Evolutionary conservation across 1,140 invertebrate genomes (phyloP).

Genomic region (Sycophaga agraensis): DNA sequence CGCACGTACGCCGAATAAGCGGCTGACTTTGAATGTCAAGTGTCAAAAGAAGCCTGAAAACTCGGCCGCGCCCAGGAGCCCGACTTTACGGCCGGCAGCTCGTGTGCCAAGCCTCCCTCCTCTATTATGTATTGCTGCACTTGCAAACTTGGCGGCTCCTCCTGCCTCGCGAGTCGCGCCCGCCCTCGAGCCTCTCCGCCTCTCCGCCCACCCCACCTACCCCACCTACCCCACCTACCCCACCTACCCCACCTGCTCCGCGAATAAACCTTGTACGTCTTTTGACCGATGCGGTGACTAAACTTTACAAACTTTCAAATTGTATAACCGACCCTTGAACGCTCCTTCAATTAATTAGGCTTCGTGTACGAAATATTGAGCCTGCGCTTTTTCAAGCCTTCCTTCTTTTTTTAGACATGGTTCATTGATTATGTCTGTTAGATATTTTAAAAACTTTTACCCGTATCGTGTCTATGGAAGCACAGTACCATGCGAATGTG

Average conservation of each 20-base stretch:
- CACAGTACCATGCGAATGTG: too few relatives aligned
- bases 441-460: too few relatives aligned
- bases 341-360: too few relatives aligned
- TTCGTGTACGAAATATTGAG: too few relatives aligned
- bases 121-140: neutral
- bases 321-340: too few relatives aligned
- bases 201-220: neutral
- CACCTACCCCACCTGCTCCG: neutral
- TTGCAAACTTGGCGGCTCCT: neutral
- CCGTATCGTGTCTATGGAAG: too few relatives aligned
- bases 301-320: neutral
- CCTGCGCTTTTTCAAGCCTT: too few relatives aligned
- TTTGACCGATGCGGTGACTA: neutral
- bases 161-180: too few relatives aligned
- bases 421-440: too few relatives aligned
- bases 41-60: constrained; percentile 53
- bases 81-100: constrained; percentile 1
- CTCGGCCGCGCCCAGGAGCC: constrained; percentile 3
- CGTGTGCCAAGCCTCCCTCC: neutral
- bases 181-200: too few relatives aligned
- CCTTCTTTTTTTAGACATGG: too few relatives aligned
- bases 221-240: neutral
- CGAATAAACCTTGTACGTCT: neutral
- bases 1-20: constrained; percentile 47
- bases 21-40: constrained; percentile 58